phyloP scores from a whole-genome alignment of 2,113 vertebrate genomes.

The Dendropsophus ebraccatus region DNA sequence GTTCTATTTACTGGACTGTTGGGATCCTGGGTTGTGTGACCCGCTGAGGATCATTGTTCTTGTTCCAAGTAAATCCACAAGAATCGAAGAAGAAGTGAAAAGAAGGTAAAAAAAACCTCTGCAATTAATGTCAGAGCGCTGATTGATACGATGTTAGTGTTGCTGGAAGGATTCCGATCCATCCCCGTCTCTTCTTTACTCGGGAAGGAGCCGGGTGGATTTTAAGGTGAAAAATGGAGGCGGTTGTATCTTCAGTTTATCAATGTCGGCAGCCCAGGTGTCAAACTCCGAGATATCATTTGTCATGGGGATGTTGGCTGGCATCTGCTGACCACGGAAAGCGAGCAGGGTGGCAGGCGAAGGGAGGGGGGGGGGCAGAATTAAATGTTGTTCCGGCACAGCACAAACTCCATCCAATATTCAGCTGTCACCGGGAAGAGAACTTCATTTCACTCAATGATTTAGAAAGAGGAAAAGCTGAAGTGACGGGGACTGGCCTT shows the following conservation, averaged over 20 bases:
- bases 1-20: not conserved
- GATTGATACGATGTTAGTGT: not conserved
- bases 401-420: constrained; percentile 68
- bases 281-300: constrained; percentile 72
- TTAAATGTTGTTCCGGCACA: constrained; percentile 65
- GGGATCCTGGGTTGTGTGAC: not conserved
- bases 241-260: constrained; percentile 75
- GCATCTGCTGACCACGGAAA: constrained; percentile 66
- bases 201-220: not conserved
- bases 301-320: constrained; percentile 74
- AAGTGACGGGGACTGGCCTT: constrained; percentile 61
- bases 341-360: constrained; percentile 66
- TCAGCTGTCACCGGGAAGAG: constrained; percentile 77
- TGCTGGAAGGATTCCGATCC: not conserved
- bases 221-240: constrained; percentile 61
- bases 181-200: constrained; percentile 21
- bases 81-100: not conserved
- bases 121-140: not conserved
- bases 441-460: constrained; percentile 75
- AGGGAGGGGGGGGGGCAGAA: constrained; percentile 77
- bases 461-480: constrained; percentile 68
- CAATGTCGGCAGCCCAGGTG: constrained; percentile 66
- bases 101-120: not conserved
- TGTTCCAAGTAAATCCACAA: not conserved
- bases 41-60: not conserved